These are phyloP conservation scores for Lepidostoma basale DNA, from an alignment of 1,140 invertebrate genomes.

Conservation along the genomic window DNA sequence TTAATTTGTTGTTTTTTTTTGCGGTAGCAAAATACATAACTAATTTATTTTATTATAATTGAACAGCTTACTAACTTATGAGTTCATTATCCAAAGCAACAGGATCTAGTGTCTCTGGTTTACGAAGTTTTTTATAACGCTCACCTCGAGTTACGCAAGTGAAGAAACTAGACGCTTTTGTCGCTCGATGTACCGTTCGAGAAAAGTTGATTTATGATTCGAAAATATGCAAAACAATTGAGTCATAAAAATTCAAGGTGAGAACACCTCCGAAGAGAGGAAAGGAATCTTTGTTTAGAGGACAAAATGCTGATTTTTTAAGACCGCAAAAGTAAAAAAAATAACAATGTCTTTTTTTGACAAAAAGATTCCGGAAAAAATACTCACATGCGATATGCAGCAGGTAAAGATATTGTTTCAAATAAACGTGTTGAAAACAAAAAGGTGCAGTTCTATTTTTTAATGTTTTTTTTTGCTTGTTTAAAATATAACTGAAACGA, in stretches of 20 bases:
- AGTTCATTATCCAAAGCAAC: not conserved
- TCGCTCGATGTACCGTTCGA: not conserved
- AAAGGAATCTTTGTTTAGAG: not conserved
- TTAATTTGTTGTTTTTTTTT: no score
- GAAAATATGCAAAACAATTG: conserved; percentile 14
- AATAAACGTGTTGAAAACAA: not conserved
- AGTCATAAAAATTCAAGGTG: conserved; percentile 15
- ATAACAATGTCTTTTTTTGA: not conserved
- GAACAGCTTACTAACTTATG: no score
- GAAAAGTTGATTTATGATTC: not conserved
- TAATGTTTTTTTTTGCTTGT: no score
- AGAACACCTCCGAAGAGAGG: not conserved
- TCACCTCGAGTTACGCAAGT: conserved; percentile 2
- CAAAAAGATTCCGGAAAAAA: not conserved
- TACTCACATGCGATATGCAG: no score
- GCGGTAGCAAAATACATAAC: no score
- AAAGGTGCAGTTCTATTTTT: no score
- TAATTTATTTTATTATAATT: no score
- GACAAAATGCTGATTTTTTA: conserved; percentile 4
- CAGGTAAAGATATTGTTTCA: not conserved
- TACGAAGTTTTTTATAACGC: not conserved
- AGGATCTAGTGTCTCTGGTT: not conserved
- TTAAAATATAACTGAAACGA: no score
- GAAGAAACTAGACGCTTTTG: not conserved
- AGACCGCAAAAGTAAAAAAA: not conserved